Conservation (phyloP, 2,113 vertebrate species). For the Prietella phreatophila region DNA sequence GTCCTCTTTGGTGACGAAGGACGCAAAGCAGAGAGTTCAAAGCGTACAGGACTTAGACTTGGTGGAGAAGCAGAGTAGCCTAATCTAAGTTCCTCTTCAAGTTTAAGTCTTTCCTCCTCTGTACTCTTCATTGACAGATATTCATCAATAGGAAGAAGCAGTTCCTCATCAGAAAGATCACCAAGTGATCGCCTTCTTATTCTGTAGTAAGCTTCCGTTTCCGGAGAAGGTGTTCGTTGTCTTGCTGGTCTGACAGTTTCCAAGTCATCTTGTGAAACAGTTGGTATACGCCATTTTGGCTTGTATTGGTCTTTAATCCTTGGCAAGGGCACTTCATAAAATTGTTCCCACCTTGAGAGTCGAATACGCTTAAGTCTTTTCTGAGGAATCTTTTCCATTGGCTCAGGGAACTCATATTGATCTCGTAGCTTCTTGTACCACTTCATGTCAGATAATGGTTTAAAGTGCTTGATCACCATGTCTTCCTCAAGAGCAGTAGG, state of each 20-base stretch:
- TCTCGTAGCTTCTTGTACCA: constrained; percentile 98
- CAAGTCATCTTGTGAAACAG: constrained; percentile 89
- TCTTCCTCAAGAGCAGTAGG: constrained; percentile 82
- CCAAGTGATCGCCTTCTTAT: constrained; percentile 88
- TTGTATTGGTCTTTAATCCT: constrained; percentile 95
- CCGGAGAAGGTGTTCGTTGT: constrained; percentile 81
- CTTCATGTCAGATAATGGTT: constrained; percentile 96
- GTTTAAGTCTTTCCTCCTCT: constrained; percentile 89
- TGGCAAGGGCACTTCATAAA: constrained; percentile 91
- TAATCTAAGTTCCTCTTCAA: constrained; percentile 90
- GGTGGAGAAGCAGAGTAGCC: constrained; percentile 94
- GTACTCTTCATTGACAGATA: constrained; percentile 94
- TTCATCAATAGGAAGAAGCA: constrained; percentile 90
- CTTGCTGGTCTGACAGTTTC: constrained; percentile 95
- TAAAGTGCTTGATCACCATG: constrained; percentile 87
- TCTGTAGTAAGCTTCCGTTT: constrained; percentile 83
- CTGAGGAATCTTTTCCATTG: constrained; percentile 85
- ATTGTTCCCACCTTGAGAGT: constrained; percentile 96
- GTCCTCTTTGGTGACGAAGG: constrained; percentile 76
- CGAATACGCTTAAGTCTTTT: constrained; percentile 94
- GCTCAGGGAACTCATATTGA: constrained; percentile 95
- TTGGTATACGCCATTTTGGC: constrained; percentile 87
- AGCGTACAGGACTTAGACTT: constrained; percentile 88
- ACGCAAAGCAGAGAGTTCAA: constrained; percentile 87
- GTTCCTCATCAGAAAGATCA: constrained; percentile 91